phyloP scores from a whole-genome alignment of 1,140 invertebrate genomes.

The Matsumurasca onukii region DNA sequence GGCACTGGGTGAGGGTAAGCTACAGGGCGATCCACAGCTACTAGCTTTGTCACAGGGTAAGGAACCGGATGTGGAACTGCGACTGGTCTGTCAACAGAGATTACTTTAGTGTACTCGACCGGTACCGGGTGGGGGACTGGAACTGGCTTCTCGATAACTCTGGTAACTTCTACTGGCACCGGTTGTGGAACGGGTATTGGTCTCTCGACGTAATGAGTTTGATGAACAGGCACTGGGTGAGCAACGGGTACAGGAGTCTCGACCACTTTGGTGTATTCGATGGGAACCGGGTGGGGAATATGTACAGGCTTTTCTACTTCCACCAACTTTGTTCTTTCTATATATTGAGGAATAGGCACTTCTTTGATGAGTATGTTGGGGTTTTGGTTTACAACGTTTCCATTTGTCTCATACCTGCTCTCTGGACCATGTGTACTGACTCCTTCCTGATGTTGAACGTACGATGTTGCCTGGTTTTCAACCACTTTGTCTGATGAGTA shows the following conservation, averaged over 20 bases:
- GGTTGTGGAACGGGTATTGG: constrained; percentile 37
- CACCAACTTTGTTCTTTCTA: constrained; percentile 10
- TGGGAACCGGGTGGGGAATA: constrained; percentile 49
- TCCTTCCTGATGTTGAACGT: neutral
- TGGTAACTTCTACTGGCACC: constrained; percentile 50
- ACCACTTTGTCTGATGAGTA: too few relatives aligned
- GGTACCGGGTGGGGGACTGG: constrained; percentile 39
- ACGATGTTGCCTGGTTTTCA: too few relatives aligned
- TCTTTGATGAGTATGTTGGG: constrained; percentile 3
- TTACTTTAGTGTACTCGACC: constrained; percentile 33
- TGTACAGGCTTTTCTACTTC: constrained; percentile 12
- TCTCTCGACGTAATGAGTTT: constrained; percentile 46
- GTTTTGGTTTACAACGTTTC: constrained; percentile 10
- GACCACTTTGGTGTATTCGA: constrained; percentile 55
- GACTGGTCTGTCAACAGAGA: constrained; percentile 40
- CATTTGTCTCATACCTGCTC: neutral
- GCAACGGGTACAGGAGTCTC: constrained; percentile 50
- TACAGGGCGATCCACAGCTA: constrained; percentile 46
- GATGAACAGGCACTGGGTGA: constrained; percentile 38
- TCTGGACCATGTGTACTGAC: neutral
- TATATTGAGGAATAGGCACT: constrained; percentile 2
- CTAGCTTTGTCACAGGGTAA: constrained; percentile 45
- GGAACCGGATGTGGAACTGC: constrained; percentile 43
- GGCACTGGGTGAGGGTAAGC: constrained; percentile 50
- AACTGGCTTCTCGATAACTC: constrained; percentile 51